Evolutionary conservation across 1,140 invertebrate genomes (phyloP).

Genomic region (Homalodisca vitripennis): DNA sequence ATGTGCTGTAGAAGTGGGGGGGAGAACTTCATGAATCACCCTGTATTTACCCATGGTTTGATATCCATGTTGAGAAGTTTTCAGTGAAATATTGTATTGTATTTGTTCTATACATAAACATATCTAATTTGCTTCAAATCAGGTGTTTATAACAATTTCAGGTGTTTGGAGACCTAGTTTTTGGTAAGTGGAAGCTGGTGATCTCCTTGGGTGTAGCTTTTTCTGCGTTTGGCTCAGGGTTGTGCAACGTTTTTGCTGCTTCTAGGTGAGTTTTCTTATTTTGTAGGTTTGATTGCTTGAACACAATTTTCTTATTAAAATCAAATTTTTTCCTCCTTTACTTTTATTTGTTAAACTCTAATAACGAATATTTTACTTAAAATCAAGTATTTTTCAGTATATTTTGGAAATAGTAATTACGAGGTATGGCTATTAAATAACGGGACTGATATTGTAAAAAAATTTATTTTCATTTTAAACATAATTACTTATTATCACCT

Average conservation of each 20-base stretch:
- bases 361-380: neutral
- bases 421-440: too few species aligned
- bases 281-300: neutral
- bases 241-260: conserved; percentile 69
- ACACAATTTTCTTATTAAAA: conserved; percentile 5
- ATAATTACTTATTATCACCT: too few species aligned
- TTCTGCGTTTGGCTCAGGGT: conserved; percentile 69
- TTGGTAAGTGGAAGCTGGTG: conserved; percentile 57
- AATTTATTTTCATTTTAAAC: too few species aligned
- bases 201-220: conserved; percentile 70
- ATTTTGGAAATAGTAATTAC: neutral
- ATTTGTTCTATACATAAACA: neutral
- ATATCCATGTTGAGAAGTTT: too few species aligned
- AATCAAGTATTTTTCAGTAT: neutral
- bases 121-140: neutral
- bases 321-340: neutral
- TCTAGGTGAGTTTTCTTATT: conserved; percentile 56
- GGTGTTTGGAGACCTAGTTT: conserved; percentile 59
- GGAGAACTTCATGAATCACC: too few species aligned
- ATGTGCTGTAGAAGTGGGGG: too few species aligned
- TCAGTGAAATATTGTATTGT: too few species aligned
- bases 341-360: neutral
- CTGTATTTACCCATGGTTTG: too few species aligned
- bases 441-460: too few species aligned
- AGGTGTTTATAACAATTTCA: conserved; percentile 29